phyloP scores from a whole-genome alignment of 2,797 vertebrate genomes.

The Oreochromis grahami region DNA sequence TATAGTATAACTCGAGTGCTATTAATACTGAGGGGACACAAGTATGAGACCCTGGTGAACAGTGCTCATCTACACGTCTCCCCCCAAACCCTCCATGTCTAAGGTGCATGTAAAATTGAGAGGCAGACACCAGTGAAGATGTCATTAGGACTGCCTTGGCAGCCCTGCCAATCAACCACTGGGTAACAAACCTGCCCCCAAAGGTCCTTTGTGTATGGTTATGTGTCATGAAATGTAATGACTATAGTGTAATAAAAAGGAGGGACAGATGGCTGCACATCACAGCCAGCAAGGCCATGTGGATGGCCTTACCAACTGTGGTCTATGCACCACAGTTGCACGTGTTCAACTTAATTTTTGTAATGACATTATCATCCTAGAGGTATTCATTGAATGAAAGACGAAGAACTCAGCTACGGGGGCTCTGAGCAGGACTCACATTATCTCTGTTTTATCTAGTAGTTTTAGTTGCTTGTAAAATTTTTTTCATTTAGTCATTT shows the following conservation, averaged over 20 bases:
- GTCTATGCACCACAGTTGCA: neutral
- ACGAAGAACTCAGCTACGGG: neutral
- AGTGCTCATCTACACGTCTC: neutral
- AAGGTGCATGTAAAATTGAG: neutral
- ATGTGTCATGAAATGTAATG: neutral
- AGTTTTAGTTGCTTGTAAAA: neutral
- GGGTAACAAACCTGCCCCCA: neutral
- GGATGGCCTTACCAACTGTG: neutral
- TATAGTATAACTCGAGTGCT: neutral
- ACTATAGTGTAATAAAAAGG: neutral
- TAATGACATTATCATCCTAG: neutral
- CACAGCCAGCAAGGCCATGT: neutral
- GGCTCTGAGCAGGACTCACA: neutral
- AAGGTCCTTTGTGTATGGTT: neutral
- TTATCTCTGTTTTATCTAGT: neutral
- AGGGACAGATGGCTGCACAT: neutral
- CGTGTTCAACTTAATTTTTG: neutral
- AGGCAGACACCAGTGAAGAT: neutral
- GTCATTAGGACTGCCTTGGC: neutral
- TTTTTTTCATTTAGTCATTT: neutral
- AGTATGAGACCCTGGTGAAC: neutral
- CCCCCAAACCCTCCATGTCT: neutral
- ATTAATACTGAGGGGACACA: neutral
- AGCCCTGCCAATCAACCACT: neutral
- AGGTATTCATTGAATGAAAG: neutral